Conservation (phyloP, 2,888 invertebrate genomes). For the Lycaena phlaeas region DNA sequence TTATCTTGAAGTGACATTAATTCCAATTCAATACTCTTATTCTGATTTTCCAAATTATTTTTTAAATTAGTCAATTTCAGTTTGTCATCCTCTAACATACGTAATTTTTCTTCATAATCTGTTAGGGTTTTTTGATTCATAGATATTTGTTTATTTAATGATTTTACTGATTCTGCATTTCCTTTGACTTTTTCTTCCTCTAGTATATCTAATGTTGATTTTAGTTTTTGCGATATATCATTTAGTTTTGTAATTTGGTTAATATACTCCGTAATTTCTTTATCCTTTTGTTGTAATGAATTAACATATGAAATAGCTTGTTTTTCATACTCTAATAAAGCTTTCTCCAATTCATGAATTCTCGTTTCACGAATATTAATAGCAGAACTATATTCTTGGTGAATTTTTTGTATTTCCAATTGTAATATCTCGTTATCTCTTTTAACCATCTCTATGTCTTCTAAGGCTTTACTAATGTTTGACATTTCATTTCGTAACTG, state of each 20-base stretch:
- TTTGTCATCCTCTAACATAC: conserved; percentile 59
- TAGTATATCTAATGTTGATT: conserved; percentile 59
- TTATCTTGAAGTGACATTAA: conserved; percentile 52
- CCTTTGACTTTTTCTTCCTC: conserved; percentile 65
- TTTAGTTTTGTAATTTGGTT: conserved; percentile 71
- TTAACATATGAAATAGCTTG: conserved; percentile 57
- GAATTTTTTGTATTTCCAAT: conserved; percentile 45
- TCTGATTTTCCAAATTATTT: conserved; percentile 41
- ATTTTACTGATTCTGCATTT: conserved; percentile 63
- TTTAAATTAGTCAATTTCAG: conserved; percentile 44
- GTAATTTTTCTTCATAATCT: conserved; percentile 52
- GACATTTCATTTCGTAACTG: conserved; percentile 49
- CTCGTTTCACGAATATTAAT: conserved; percentile 51
- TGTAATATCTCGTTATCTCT: conserved; percentile 41
- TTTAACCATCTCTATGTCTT: conserved; percentile 35
- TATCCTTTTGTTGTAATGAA: conserved; percentile 57
- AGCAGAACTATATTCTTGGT: conserved; percentile 46
- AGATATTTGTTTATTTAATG: conserved; percentile 68
- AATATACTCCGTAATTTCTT: conserved; percentile 60
- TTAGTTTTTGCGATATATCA: conserved; percentile 60
- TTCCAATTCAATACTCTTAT: conserved; percentile 39
- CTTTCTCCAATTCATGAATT: conserved; percentile 61
- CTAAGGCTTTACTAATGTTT: conserved; percentile 36
- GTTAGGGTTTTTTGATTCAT: conserved; percentile 49
- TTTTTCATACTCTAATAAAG: conserved; percentile 62